phyloP scores from a whole-genome alignment of 37 sponge, comb jelly and placozoan species.

The Petrosia ficiformis region DNA sequence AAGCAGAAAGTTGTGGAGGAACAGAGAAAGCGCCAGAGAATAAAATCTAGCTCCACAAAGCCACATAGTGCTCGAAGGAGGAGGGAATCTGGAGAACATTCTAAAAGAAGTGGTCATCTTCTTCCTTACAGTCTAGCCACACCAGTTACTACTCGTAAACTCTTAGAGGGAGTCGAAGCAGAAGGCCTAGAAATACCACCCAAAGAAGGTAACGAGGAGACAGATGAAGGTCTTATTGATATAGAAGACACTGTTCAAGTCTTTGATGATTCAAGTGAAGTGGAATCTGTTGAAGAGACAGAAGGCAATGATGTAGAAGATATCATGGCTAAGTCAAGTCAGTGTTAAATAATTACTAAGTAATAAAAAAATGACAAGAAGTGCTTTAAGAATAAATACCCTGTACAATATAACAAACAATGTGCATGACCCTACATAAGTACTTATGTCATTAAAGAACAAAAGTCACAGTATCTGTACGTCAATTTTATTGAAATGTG shows the following conservation, averaged over 20 bases:
- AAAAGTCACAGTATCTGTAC: no score
- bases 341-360: not conserved
- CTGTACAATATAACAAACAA: no score
- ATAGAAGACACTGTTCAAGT: not conserved
- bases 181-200: not conserved
- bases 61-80: not conserved
- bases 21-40: constrained; percentile 18
- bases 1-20: constrained; percentile 32
- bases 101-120: no score
- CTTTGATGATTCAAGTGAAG: not conserved
- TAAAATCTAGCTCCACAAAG: not conserved
- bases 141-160: no score
- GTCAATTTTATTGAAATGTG: no score
- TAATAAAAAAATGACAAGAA: no score
- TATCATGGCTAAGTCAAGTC: constrained; percentile 18
- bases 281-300: not conserved
- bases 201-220: not conserved
- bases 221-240: not conserved
- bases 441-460: no score
- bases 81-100: no score
- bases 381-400: no score
- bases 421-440: no score
- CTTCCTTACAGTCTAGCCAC: no score
- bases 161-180: not conserved
- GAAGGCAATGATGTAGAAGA: constrained; percentile 16